Conservation (phyloP, 2,113 vertebrate genomes). For the Mastomys natalensis region DNA sequence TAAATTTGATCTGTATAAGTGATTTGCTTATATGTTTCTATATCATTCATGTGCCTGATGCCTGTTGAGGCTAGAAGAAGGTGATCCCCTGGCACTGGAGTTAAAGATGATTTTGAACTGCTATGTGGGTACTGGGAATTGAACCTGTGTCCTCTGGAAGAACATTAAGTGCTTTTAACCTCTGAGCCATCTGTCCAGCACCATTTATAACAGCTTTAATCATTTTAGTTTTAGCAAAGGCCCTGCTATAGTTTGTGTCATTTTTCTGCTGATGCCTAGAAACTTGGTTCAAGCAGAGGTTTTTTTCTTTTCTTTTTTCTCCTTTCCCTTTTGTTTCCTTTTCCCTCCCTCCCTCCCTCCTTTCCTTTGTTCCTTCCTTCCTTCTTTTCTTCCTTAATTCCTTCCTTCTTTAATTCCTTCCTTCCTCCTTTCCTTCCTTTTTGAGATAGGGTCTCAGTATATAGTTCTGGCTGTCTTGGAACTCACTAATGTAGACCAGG, state of each 20-base stretch:
- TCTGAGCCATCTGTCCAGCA: neutral
- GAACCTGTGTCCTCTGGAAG: neutral
- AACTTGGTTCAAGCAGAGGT: constrained; percentile 8
- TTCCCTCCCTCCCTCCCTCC: no score
- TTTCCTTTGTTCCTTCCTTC: no score
- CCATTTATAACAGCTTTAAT: neutral
- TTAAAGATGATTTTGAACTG: neutral
- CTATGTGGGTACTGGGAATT: neutral
- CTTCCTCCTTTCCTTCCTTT: neutral
- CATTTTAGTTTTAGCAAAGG: constrained; percentile 38
- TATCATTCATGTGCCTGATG: neutral
- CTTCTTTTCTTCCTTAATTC: no score
- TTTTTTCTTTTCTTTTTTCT: neutral
- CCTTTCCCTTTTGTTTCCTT: neutral
- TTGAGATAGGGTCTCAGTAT: neutral
- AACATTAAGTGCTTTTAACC: neutral
- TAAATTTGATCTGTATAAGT: neutral
- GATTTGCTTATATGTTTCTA: neutral
- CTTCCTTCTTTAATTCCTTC: no score
- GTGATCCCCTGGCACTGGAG: neutral
- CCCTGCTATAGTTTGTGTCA: constrained; percentile 10
- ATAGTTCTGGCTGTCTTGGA: neutral
- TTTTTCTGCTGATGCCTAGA: constrained; percentile 27
- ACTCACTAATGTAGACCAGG: neutral
- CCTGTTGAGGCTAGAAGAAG: neutral